Evolutionary conservation across 2,113 vertebrate genomes (phyloP).

Genomic region (Nothocercus nigrocapillus): DNA sequence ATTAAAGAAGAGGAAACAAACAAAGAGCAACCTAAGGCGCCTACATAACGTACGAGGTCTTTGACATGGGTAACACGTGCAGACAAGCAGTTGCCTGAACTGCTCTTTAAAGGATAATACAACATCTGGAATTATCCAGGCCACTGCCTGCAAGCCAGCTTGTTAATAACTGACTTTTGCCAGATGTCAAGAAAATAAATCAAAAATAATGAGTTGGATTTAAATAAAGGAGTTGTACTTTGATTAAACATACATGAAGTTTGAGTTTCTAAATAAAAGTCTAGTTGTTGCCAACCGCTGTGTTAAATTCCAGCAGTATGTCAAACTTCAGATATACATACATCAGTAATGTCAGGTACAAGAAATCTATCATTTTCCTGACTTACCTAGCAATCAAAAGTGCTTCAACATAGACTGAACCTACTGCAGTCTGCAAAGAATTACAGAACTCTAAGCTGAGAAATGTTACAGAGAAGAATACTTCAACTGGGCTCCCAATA

Average conservation of each 20-base stretch:
- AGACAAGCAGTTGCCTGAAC: not conserved
- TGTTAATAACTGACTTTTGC: not conserved
- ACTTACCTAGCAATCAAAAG: not conserved
- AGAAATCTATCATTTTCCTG: not conserved
- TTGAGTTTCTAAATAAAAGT: not conserved
- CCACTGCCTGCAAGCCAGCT: not conserved
- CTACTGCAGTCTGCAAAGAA: not conserved
- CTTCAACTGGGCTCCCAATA: not conserved
- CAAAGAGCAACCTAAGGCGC: not conserved
- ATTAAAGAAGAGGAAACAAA: not conserved
- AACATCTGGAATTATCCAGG: not conserved
- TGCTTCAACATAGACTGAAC: not conserved
- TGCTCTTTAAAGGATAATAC: not conserved
- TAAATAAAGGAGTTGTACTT: no score
- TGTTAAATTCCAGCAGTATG: not conserved
- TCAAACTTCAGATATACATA: not conserved
- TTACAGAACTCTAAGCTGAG: not conserved
- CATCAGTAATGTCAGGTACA: not conserved
- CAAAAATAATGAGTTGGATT: no score
- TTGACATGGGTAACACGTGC: not conserved
- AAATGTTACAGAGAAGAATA: accelerated
- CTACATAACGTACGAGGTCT: not conserved
- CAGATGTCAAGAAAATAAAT: not conserved
- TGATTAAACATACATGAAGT: not conserved
- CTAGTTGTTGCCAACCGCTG: not conserved